These are phyloP conservation scores for Ochlodes sylvanus DNA, from an alignment of 2,888 invertebrate species.

Conservation along the genomic window DNA sequence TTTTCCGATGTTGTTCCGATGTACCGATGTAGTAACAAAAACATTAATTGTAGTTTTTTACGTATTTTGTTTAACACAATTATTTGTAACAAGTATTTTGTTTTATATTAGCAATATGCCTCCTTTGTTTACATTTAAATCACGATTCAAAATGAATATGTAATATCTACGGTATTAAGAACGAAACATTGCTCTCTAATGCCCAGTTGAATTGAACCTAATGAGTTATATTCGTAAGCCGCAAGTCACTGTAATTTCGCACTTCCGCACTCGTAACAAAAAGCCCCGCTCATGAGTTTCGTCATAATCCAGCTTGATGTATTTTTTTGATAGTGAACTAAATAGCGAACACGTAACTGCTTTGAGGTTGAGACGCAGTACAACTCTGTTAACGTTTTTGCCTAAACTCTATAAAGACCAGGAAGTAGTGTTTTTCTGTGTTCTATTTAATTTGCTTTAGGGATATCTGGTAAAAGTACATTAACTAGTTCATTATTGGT, in stretches of 20 bases:
- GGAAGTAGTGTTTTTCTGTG: constrained; percentile 6
- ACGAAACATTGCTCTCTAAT: constrained; percentile 30
- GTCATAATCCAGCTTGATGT: constrained; percentile 48
- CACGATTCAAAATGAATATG: neutral
- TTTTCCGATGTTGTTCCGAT: too few relatives aligned
- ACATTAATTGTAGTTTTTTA: too few relatives aligned
- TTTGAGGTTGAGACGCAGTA: constrained; percentile 41
- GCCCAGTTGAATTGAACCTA: constrained; percentile 37
- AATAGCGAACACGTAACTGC: constrained; percentile 47
- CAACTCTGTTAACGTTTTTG: constrained; percentile 18
- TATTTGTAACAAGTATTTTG: too few relatives aligned
- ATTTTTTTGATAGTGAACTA: constrained; percentile 49
- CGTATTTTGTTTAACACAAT: too few relatives aligned
- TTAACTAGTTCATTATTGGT: neutral
- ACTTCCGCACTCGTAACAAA: constrained; percentile 56
- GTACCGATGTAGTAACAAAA: too few relatives aligned
- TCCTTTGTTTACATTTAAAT: too few relatives aligned
- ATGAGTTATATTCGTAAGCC: constrained; percentile 45
- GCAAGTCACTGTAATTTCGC: constrained; percentile 48
- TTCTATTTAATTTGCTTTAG: constrained; percentile 6
- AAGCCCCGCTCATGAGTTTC: constrained; percentile 47
- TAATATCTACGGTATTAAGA: neutral
- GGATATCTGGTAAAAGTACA: constrained; percentile 1
- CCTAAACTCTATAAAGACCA: constrained; percentile 15
- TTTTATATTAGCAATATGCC: too few relatives aligned